phyloP scores from a whole-genome alignment of 2,888 invertebrate species.

The Leptinotarsa tumamoca region DNA sequence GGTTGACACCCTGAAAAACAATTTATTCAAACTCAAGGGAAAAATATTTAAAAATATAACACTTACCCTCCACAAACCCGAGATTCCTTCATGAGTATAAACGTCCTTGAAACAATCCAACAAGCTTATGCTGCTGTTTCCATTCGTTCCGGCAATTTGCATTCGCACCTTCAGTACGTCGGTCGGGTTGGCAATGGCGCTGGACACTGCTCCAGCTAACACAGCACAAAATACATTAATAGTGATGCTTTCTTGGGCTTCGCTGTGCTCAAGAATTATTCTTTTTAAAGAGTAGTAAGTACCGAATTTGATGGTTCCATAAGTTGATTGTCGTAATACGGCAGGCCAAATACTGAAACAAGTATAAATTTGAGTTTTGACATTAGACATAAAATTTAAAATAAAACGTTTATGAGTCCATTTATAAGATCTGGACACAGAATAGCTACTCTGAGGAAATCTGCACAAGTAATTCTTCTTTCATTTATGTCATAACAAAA shows the following conservation, averaged over 20 bases:
- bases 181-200: constrained; percentile 96
- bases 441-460: too few relatives aligned
- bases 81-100: constrained; percentile 83
- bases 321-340: constrained; percentile 91
- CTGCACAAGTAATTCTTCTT: too few relatives aligned
- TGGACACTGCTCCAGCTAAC: constrained; percentile 88
- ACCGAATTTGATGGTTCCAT: constrained; percentile 97
- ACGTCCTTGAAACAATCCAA: constrained; percentile 86
- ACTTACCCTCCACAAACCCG: constrained; percentile 87
- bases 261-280: constrained; percentile 71
- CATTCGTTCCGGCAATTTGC: constrained; percentile 79
- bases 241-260: constrained; percentile 70
- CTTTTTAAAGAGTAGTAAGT: constrained; percentile 92
- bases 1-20: constrained; percentile 82
- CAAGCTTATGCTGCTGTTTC: constrained; percentile 68
- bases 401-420: background rate
- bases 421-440: too few relatives aligned
- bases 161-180: constrained; percentile 96
- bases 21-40: background rate
- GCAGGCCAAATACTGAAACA: constrained; percentile 87
- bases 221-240: constrained; percentile 86
- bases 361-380: background rate
- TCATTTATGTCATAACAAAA: too few relatives aligned
- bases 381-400: too few relatives aligned
- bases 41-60: too few relatives aligned